These are phyloP conservation scores for Seira ritae DNA, from an alignment of 2,888 invertebrate genomes.

Conservation along the genomic window DNA sequence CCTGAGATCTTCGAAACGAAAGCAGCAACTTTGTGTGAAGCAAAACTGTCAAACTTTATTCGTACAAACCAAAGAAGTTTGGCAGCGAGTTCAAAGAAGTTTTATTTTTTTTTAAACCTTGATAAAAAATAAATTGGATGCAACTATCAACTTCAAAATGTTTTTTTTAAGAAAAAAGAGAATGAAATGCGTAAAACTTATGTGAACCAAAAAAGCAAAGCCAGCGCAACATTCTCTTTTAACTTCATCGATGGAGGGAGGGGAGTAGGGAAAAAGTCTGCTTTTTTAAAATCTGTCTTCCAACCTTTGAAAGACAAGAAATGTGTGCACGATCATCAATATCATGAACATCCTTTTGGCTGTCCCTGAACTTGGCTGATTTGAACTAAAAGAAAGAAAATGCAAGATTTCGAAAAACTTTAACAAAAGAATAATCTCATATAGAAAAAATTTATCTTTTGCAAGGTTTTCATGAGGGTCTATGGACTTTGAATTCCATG, in stretches of 20 bases:
- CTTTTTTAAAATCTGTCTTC: neutral
- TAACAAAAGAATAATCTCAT: neutral
- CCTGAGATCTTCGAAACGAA: neutral
- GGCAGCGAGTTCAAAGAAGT: neutral
- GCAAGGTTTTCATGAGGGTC: neutral
- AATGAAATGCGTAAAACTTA: neutral
- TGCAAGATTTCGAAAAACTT: neutral
- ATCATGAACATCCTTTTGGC: neutral
- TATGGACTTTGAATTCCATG: too few relatives aligned
- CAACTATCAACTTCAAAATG: neutral
- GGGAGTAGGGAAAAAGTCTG: neutral
- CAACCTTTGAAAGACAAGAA: neutral
- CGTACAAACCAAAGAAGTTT: neutral
- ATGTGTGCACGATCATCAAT: neutral
- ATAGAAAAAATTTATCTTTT: neutral
- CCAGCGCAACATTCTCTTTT: neutral
- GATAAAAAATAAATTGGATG: neutral
- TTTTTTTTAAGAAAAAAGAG: neutral
- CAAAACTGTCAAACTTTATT: neutral
- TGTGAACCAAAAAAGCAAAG: neutral
- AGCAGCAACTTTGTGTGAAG: neutral
- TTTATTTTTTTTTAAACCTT: neutral
- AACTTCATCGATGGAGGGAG: neutral
- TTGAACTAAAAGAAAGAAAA: neutral
- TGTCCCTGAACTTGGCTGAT: neutral